A percentile compares a stretch with the other conserved stretches of the same genome.
Evolutionary conservation across 1,140 invertebrate genomes (phyloP).

Genomic region (Steinernema khuongi): DNA sequence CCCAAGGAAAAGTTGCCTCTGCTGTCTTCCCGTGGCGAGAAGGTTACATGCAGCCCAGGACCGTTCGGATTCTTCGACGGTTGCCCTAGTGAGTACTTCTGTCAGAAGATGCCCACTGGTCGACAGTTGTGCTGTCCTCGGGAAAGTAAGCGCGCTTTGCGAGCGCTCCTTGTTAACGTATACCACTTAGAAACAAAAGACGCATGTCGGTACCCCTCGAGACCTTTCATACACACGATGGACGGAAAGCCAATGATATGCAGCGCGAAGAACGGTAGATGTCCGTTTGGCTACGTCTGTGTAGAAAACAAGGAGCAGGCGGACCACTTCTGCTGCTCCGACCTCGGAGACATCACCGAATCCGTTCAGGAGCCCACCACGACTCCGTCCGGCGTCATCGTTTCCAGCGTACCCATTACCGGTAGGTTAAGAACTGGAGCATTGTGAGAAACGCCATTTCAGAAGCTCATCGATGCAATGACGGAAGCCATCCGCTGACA

Average conservation of each 20-base stretch:
- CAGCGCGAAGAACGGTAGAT: not conserved
- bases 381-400: too few species aligned
- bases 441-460: too few species aligned
- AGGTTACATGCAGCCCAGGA: conserved; percentile 16
- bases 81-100: conserved; percentile 22
- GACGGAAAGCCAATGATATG: conserved; percentile 19
- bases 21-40: conserved; percentile 4
- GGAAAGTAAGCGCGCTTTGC: not conserved
- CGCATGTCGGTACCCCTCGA: conserved; percentile 16
- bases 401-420: too few species aligned
- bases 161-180: not conserved
- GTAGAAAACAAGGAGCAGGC: not conserved
- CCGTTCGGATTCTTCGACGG: conserved; percentile 19
- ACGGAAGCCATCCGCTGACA: conserved; percentile 20
- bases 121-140: conserved; percentile 24
- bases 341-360: conserved; percentile 10
- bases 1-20: conserved; percentile 18
- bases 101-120: conserved; percentile 18
- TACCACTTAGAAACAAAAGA: conserved; percentile 8
- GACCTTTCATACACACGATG: conserved; percentile 20
- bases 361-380: too few species aligned
- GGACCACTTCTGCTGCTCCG: conserved; percentile 32
- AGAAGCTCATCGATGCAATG: too few species aligned
- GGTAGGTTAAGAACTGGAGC: too few species aligned
- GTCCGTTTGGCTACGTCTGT: conserved; percentile 28